Conservation (phyloP, 2,888 invertebrate species). For the Neoascia interrupta region DNA sequence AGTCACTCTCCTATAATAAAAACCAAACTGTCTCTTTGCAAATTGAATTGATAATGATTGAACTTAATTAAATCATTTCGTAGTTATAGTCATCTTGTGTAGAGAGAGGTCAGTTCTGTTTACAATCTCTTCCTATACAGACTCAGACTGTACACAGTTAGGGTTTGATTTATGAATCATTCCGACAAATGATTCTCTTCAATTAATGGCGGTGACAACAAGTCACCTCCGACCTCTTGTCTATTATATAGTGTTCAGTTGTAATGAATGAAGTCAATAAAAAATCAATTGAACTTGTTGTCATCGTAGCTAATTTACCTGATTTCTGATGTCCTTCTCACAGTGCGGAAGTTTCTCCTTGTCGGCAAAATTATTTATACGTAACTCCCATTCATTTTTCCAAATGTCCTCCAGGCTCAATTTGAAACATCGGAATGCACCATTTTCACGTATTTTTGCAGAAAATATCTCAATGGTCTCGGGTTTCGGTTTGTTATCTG, state of each 20-base stretch:
- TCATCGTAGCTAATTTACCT: conserved; percentile 80
- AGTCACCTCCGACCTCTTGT: too few species aligned
- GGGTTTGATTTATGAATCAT: conserved; percentile 12
- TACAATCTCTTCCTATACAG: conserved; percentile 13
- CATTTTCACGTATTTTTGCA: conserved; percentile 80
- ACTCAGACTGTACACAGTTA: too few species aligned
- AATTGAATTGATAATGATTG: too few species aligned
- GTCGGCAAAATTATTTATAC: conserved; percentile 87
- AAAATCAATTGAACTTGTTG: too few species aligned
- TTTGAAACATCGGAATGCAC: conserved; percentile 83
- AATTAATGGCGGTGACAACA: too few species aligned
- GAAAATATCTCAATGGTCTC: conserved; percentile 86
- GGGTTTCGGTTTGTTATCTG: conserved; percentile 88
- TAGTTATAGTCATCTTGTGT: conserved; percentile 31
- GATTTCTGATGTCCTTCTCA: conserved; percentile 85
- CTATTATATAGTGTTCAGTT: too few species aligned
- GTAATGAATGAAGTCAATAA: not conserved
- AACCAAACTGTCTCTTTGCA: too few species aligned
- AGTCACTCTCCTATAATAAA: too few species aligned
- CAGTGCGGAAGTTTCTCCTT: conserved; percentile 85
- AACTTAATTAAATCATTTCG: too few species aligned
- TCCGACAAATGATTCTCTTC: too few species aligned
- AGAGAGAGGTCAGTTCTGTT: conserved; percentile 60
- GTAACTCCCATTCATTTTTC: conserved; percentile 84
- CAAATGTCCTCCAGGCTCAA: conserved; percentile 85